Evolutionary conservation across 53 echinoderm and acorn worm genomes (phyloP).

Genomic region (Patiria pectinifera): DNA sequence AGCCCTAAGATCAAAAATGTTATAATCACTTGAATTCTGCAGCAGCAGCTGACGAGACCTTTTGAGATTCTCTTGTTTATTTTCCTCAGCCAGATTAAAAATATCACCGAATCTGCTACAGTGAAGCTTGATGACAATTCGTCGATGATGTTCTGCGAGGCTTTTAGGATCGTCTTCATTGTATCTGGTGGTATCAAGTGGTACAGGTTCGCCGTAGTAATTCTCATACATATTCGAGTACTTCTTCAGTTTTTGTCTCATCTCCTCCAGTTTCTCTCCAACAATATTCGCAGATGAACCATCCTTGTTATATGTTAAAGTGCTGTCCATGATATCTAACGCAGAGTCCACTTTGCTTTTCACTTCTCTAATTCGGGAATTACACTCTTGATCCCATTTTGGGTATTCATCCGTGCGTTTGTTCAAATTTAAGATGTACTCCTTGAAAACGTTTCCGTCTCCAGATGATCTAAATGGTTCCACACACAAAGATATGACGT

Average conservation of each 20-base stretch:
- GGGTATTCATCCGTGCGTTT: not conserved
- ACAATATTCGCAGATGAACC: conserved; percentile 34
- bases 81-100: conserved; percentile 39
- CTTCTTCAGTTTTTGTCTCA: conserved; percentile 1
- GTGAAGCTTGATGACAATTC: conserved; percentile 16
- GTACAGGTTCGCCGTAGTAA: conserved; percentile 45
- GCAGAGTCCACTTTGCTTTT: conserved; percentile 17
- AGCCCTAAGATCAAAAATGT: conserved; percentile 54
- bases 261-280: conserved; percentile 33
- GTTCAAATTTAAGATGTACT: not conserved
- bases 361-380: not conserved
- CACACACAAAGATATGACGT: conserved; percentile 30
- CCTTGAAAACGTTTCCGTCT: not conserved
- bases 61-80: not conserved
- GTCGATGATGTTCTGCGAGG: conserved; percentile 8
- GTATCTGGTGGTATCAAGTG: not conserved
- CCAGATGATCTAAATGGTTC: conserved; percentile 27
- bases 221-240: conserved; percentile 1
- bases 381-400: conserved; percentile 17
- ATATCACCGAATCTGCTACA: conserved; percentile 52
- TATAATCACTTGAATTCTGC: conserved; percentile 32
- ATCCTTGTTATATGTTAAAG: conserved; percentile 58
- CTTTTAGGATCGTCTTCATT: not conserved
- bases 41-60: not conserved
- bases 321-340: conserved; percentile 44